Conservation (phyloP, 2,797 vertebrate species). For the Lycodopsis pacificus region DNA sequence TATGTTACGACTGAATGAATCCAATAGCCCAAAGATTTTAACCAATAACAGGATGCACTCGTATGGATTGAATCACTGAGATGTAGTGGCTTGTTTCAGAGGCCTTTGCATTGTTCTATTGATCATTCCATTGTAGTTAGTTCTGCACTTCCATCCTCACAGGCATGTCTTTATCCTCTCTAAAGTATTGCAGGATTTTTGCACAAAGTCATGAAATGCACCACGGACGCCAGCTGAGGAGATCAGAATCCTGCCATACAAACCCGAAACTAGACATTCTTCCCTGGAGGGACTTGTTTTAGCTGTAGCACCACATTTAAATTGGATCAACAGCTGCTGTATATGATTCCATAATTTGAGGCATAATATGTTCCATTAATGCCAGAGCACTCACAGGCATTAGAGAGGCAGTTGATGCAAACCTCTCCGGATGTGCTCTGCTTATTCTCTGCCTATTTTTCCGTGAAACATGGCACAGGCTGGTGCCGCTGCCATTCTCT, state of each 20-base stretch:
- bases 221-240: constrained; percentile 40
- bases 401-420: constrained; percentile 78
- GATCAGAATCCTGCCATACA: constrained; percentile 56
- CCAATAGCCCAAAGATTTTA: constrained; percentile 51
- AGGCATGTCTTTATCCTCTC: constrained; percentile 63
- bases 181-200: constrained; percentile 50
- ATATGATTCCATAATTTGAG: constrained; percentile 85
- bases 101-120: constrained; percentile 64
- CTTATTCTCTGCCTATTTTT: constrained; percentile 80
- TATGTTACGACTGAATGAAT: constrained; percentile 57
- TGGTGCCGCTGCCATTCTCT: constrained; percentile 78
- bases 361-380: constrained; percentile 85
- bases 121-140: constrained; percentile 63
- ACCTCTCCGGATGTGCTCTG: constrained; percentile 81
- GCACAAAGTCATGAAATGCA: constrained; percentile 62
- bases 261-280: constrained; percentile 59
- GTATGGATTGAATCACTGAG: constrained; percentile 71
- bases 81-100: constrained; percentile 61
- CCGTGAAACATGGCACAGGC: constrained; percentile 74
- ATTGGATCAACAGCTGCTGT: constrained; percentile 85
- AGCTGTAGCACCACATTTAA: constrained; percentile 74
- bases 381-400: constrained; percentile 79
- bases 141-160: constrained; percentile 55
- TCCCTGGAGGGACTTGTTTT: constrained; percentile 73
- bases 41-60: constrained; percentile 63